A percentile compares a stretch with the other conserved stretches of the same genome.
These are phyloP conservation scores for Bovichtus variegatus DNA, from an alignment of 2,797 vertebrate species.

Conservation along the genomic window DNA sequence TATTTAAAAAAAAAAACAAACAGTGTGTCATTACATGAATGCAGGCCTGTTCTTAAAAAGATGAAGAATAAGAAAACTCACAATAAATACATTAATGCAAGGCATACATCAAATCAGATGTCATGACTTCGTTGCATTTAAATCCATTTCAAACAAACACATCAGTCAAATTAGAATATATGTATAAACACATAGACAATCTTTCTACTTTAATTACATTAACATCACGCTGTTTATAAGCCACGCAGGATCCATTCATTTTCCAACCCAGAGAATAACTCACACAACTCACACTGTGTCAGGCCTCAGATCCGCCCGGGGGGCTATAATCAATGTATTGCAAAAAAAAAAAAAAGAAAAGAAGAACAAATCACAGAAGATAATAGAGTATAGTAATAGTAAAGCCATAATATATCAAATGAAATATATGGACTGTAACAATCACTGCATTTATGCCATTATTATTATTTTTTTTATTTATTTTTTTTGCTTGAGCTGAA, in stretches of 20 bases:
- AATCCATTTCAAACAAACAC: conserved; percentile 1
- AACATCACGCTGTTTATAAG: conserved; percentile 11
- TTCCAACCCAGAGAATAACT: conserved; percentile 19
- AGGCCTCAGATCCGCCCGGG: conserved; percentile 41
- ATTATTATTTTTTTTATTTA: background rate
- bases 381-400: too few species aligned
- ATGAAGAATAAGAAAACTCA: background rate
- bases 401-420: conserved; percentile 8
- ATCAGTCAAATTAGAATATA: conserved; percentile 8
- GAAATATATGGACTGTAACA: background rate
- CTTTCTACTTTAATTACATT: conserved; percentile 40
- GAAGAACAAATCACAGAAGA: conserved; percentile 3
- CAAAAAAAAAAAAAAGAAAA: background rate
- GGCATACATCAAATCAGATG: background rate
- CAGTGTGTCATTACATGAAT: background rate
- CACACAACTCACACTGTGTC: conserved; percentile 17
- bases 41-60: background rate
- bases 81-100: background rate
- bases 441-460: background rate
- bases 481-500: conserved; percentile 5
- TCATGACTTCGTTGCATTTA: conserved; percentile 2
- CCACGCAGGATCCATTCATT: conserved; percentile 41
- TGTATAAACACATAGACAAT: conserved; percentile 2
- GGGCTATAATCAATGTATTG: conserved; percentile 37
- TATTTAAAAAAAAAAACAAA: too few species aligned